These are phyloP conservation scores for Meloidogyne exigua DNA, from an alignment of 1,140 invertebrate species.

Conservation along the genomic window DNA sequence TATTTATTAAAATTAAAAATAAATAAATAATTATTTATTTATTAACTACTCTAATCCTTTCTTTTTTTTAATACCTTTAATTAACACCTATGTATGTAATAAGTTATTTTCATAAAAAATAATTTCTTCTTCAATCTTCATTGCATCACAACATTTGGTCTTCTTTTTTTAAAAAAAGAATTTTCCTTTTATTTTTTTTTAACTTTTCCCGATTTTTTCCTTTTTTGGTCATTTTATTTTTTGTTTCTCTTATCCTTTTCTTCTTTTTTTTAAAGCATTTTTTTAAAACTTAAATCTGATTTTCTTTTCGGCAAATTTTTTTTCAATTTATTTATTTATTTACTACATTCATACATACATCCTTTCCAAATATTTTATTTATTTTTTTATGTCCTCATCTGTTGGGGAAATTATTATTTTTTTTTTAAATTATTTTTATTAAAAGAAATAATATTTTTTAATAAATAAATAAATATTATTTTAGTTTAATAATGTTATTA, in stretches of 20 bases:
- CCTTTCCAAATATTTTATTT: neutral
- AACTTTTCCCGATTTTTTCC: neutral
- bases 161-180: neutral
- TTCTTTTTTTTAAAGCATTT: neutral
- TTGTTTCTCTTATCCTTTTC: slow-evolving; percentile 11
- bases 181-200: neutral
- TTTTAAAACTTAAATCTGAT: slow-evolving; percentile 11
- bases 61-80: no score
- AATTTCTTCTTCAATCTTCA: neutral
- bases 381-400: neutral
- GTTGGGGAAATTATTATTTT: neutral
- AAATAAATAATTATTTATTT: no score
- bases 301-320: slow-evolving; percentile 4
- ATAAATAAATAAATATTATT: neutral
- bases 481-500: neutral
- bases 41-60: no score
- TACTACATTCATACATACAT: neutral
- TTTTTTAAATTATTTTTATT: no score
- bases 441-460: no score
- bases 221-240: neutral
- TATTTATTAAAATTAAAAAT: no score
- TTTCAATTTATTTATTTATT: neutral
- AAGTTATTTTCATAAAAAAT: neutral
- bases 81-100: no score
- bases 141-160: slow-evolving; percentile 1